Conservation (phyloP, 2,113 vertebrate genomes). For the Ammodytes dubius region DNA sequence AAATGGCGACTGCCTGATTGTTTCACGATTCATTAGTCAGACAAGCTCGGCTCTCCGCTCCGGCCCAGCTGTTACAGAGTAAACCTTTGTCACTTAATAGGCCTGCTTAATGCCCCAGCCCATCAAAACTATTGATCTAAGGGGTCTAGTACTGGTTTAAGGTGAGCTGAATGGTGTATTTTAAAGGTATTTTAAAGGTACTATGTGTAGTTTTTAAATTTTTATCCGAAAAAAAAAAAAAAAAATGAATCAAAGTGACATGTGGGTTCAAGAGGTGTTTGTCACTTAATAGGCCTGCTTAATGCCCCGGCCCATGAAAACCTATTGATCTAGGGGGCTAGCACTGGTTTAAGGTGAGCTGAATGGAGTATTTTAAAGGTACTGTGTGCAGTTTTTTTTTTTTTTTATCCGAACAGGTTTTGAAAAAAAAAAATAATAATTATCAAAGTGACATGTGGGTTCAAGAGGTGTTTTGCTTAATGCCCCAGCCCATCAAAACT, state of each 20-base stretch:
- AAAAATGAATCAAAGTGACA: too few relatives aligned
- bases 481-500: conserved; percentile 96
- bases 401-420: too few relatives aligned
- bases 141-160: conserved; percentile 93
- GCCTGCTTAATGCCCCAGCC: conserved; percentile 96
- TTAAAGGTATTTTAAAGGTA: too few relatives aligned
- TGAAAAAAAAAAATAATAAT: too few relatives aligned
- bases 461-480: conserved; percentile 91
- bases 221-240: too few relatives aligned
- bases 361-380: too few relatives aligned
- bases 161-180: conserved; percentile 84
- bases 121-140: conserved; percentile 99
- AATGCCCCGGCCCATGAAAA: conserved; percentile 99
- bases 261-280: conserved; percentile 76
- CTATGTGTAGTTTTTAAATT: too few relatives aligned
- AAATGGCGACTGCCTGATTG: conserved; percentile 99
- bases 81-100: conserved; percentile 99
- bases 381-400: too few relatives aligned
- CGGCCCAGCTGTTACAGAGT: conserved; percentile 99
- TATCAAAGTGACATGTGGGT: too few relatives aligned
- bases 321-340: conserved; percentile 96
- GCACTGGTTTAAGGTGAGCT: conserved; percentile 89
- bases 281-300: conserved; percentile 99
- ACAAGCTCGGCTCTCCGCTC: conserved; percentile 98
- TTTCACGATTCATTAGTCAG: conserved; percentile 99